Evolutionary conservation across 2,888 invertebrate species (phyloP).

Genomic region (Pristionchus japonicus): DNA sequence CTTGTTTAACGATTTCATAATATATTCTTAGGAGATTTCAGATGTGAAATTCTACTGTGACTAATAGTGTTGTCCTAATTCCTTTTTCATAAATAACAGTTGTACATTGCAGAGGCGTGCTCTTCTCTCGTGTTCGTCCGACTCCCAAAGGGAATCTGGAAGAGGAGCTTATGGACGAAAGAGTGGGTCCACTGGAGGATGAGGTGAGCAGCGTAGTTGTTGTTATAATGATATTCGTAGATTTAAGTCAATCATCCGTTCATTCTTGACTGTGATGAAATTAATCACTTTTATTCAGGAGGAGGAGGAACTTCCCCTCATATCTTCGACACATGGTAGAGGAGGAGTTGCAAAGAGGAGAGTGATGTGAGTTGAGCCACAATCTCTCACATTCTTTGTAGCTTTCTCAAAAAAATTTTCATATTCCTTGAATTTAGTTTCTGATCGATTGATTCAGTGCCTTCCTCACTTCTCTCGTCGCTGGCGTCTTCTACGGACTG

Average conservation of each 20-base stretch:
- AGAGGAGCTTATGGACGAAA: not conserved
- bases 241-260: too few species aligned
- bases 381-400: too few species aligned
- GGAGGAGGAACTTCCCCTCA: too few species aligned
- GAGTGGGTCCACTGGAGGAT: not conserved
- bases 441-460: too few species aligned
- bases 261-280: too few species aligned
- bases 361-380: not conserved
- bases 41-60: not conserved
- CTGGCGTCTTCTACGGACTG: slow-evolving; percentile 78
- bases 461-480: slow-evolving; percentile 75
- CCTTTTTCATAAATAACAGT: not conserved
- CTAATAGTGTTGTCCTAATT: not conserved
- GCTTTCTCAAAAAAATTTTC: too few species aligned
- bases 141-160: slow-evolving; percentile 40
- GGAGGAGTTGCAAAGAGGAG: not conserved
- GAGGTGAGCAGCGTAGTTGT: too few species aligned
- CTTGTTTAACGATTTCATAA: too few species aligned
- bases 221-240: too few species aligned
- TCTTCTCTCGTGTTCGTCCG: slow-evolving; percentile 68
- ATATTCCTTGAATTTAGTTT: too few species aligned
- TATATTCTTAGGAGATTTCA: too few species aligned
- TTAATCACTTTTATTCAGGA: too few species aligned
- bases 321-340: not conserved
- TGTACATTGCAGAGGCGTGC: slow-evolving; percentile 62